Base-by-base conservation (phyloP, 2,797 vertebrate genomes). In the Sciurus carolinensis region DNA sequence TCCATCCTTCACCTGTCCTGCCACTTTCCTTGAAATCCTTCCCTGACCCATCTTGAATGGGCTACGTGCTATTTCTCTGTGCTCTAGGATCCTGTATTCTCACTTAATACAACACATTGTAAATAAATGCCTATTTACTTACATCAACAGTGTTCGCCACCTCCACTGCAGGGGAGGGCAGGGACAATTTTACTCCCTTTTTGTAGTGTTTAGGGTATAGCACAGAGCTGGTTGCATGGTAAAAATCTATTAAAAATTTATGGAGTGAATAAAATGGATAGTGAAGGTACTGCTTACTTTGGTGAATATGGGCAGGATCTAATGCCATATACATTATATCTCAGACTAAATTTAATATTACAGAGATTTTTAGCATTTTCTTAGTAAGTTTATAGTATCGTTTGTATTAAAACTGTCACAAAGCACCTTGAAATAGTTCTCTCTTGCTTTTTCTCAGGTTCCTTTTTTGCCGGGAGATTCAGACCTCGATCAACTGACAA, bases 381-480 rank as follows among this genome's bases (percentile, higher is more conserved):
- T 71, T 90, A 90, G 17, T 83, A 91, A 86, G 42, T 87, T 87
- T 91, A 26, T 69, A 59, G 0, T 76, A 83, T 36, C 90, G 20
- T 59, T 84, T 94, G 5, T 92, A 10, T 89, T 57, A 57, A 57
- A 62, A 62, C 15, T 93, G 26, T 94, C 57, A 93, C 28, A 94
- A 79, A 83, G 15, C 18, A 57, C 24, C 28, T 88, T 96, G 39
- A 93, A 95, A 73, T 93, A 18, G 24, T 10, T 87, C 17, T 47
- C 18, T 91, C 20, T 96, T 36, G 24, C 24, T 98, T 95, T 96
- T 18, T 97, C 98, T 30, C 92, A 99, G 99, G 99, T 99, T 98
- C 99, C 99, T 1, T 99, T 99, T 98, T 98, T 99, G 84, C 99
- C 99, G 72, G 99, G 99, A 97, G 99, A 99, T 97, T 99, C 99